A percentile compares a stretch with the other conserved stretches of the same genome.
Conservation (phyloP, 2,888 invertebrate species). For the Himalopsyche tibetana region DNA sequence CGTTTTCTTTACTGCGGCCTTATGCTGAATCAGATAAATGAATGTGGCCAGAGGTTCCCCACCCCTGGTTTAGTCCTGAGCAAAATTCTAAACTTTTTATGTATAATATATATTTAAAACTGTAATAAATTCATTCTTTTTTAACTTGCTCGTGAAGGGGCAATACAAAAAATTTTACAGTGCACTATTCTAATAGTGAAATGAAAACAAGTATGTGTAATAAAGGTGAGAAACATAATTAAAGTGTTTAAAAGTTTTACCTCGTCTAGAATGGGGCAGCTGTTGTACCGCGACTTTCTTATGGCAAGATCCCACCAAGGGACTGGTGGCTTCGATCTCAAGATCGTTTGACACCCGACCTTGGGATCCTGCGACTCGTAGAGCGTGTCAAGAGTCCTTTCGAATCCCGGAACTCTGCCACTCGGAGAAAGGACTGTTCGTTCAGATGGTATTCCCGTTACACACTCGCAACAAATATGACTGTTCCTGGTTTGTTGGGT, state of each 20-base stretch:
- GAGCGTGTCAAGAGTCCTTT: conserved; percentile 73
- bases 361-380: conserved; percentile 80
- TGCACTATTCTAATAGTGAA: too few species aligned
- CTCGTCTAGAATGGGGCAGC: conserved; percentile 88
- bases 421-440: conserved; percentile 67
- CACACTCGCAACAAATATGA: conserved; percentile 76
- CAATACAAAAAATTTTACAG: too few species aligned
- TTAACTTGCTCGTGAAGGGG: too few species aligned
- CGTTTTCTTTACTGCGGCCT: too few species aligned
- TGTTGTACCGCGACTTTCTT: conserved; percentile 86
- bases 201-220: too few species aligned
- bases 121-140: too few species aligned
- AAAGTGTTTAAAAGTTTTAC: conserved; percentile 68
- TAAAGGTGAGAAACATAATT: background rate
- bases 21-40: too few species aligned
- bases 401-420: conserved; percentile 61
- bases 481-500: conserved; percentile 68
- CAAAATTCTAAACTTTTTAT: too few species aligned
- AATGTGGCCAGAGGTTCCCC: too few species aligned
- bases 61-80: too few species aligned
- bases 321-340: conserved; percentile 82
- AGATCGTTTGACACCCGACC: conserved; percentile 81
- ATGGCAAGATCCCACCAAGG: conserved; percentile 95
- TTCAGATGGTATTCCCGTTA: conserved; percentile 74
- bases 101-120: too few species aligned